Evolutionary conservation across 1,140 invertebrate genomes (phyloP).

Genomic region (Pogonomyrmex barbatus): DNA sequence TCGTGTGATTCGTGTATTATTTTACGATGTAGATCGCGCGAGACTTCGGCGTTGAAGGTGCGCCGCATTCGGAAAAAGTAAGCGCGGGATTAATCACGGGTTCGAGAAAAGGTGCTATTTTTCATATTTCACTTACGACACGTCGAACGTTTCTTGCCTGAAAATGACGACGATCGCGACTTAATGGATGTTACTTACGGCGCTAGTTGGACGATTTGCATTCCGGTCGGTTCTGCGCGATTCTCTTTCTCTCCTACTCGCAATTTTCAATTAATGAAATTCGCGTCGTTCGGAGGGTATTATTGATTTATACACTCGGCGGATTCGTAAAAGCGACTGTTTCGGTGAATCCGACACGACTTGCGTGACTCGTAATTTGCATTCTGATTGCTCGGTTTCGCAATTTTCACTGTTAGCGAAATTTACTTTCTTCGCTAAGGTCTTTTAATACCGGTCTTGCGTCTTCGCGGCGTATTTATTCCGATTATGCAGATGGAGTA

Average conservation of each 20-base stretch:
- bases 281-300: conserved; percentile 10
- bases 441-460: background rate
- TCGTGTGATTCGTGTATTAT: background rate
- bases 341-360: background rate
- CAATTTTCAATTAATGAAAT: conserved; percentile 57
- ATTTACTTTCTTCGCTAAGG: background rate
- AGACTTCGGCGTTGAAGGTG: background rate
- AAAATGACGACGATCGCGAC: conserved; percentile 35
- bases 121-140: conserved; percentile 37
- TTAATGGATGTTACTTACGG: conserved; percentile 53
- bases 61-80: background rate
- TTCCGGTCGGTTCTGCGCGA: conserved; percentile 25
- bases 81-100: conserved; percentile 12
- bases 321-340: conserved; percentile 7
- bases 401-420: background rate
- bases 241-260: background rate
- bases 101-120: conserved; percentile 7
- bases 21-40: background rate
- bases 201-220: conserved; percentile 42
- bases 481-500: background rate
- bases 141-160: conserved; percentile 18
- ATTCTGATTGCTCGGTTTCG: background rate
- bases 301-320: conserved; percentile 48
- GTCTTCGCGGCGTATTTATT: background rate
- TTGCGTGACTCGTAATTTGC: conserved; percentile 21